Conservation (phyloP, 2,113 vertebrate genomes). For the Cyrtonyx montezumae region DNA sequence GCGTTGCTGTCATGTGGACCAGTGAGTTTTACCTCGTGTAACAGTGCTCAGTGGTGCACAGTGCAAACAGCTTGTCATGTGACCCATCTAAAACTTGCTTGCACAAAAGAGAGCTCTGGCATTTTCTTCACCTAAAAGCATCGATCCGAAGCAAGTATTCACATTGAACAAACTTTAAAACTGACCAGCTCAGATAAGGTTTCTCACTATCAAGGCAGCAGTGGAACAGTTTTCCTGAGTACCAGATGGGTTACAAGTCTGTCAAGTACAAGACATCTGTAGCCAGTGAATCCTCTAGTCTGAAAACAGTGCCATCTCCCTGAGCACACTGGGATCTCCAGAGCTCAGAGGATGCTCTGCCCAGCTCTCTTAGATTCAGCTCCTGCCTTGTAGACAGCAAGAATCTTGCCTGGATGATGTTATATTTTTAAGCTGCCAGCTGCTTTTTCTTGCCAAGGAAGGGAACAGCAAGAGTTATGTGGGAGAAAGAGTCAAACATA, state of each 20-base stretch:
- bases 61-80: rapidly evolving
- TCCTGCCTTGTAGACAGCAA: not conserved
- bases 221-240: not conserved
- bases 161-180: not conserved
- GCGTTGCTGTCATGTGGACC: not conserved
- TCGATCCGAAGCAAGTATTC: not conserved
- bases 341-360: not conserved
- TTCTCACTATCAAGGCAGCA: not conserved
- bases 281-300: not conserved
- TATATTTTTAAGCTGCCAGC: not conserved
- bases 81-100: not conserved
- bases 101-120: not conserved
- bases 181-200: not conserved
- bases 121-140: not conserved
- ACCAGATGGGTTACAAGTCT: not conserved
- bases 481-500: not conserved
- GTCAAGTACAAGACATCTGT: not conserved
- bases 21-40: not conserved
- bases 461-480: not conserved
- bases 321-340: not conserved
- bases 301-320: not conserved
- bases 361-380: not conserved
- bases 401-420: not conserved
- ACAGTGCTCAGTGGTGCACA: not conserved
- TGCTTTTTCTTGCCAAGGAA: not conserved